phyloP scores from a whole-genome alignment of 2,888 invertebrate species.

The Melieria picta region DNA sequence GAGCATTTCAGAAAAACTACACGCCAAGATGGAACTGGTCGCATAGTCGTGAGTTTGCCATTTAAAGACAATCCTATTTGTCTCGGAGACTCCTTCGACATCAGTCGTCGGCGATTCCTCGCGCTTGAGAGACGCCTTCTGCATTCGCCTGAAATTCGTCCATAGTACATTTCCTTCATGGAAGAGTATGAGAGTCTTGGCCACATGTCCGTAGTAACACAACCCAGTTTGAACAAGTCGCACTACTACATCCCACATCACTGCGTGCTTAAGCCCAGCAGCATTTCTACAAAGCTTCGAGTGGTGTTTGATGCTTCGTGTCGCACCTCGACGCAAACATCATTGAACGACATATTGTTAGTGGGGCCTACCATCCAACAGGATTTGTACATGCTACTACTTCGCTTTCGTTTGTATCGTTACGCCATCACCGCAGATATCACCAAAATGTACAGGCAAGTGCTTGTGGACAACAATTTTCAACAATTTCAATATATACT shows the following conservation, averaged over 20 bases:
- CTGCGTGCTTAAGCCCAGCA: constrained; percentile 3
- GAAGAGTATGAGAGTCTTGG: constrained; percentile 13
- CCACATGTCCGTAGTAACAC: constrained; percentile 13
- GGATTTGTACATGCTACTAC: constrained; percentile 27
- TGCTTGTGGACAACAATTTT: neutral
- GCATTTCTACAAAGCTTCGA: constrained; percentile 26
- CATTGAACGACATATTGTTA: constrained; percentile 32
- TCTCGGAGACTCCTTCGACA: constrained; percentile 1
- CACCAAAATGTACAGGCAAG: constrained; percentile 9
- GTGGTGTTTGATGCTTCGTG: constrained; percentile 35
- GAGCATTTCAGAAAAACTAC: constrained; percentile 1
- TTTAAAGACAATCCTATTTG: constrained; percentile 2
- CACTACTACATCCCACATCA: constrained; percentile 8
- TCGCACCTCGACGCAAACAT: constrained; percentile 9
- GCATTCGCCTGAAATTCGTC: neutral
- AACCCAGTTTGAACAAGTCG: neutral
- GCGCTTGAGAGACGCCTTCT: neutral
- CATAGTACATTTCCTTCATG: constrained; percentile 1
- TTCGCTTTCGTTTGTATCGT: constrained; percentile 11
- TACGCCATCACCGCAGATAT: neutral
- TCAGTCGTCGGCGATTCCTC: constrained; percentile 4
- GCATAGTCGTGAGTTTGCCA: neutral
- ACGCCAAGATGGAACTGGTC: constrained; percentile 12
- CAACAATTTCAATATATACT: constrained; percentile 19
- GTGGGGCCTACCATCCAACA: constrained; percentile 35